phyloP scores from a whole-genome alignment of 2,888 invertebrate species.

The Nesidiocoris tenuis region DNA sequence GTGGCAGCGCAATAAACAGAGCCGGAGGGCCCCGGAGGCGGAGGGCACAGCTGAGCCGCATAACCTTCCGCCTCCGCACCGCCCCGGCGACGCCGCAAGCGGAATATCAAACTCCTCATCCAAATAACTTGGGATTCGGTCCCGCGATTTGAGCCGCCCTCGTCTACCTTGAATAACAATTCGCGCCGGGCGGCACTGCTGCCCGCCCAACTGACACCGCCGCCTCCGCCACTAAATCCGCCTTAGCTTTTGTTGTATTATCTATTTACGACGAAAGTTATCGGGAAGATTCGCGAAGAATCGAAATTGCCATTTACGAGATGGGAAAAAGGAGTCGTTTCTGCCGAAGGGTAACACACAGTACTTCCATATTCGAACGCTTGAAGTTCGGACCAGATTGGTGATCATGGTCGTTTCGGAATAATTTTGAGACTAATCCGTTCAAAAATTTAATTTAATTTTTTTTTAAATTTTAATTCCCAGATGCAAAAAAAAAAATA shows the following conservation, averaged over 20 bases:
- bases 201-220: neutral
- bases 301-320: neutral
- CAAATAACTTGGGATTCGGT: conserved; percentile 42
- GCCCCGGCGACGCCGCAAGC: conserved; percentile 1
- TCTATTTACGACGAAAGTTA: neutral
- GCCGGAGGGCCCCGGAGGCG: conserved; percentile 25
- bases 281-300: neutral
- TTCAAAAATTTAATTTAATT: no score
- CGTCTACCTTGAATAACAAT: conserved; percentile 42
- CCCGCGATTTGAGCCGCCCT: conserved; percentile 31
- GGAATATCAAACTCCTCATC: conserved; percentile 40
- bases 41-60: conserved; percentile 31
- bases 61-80: conserved; percentile 18
- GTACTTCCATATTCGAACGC: no score
- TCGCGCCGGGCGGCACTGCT: neutral
- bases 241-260: neutral
- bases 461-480: no score
- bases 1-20: conserved; percentile 37
- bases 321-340: no score
- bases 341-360: no score
- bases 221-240: neutral
- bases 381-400: no score
- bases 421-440: no score
- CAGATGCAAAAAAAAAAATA: no score
- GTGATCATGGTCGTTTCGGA: no score